Conservation (phyloP, 2,888 invertebrate genomes). For the Drosophila paucipuncta region DNA sequence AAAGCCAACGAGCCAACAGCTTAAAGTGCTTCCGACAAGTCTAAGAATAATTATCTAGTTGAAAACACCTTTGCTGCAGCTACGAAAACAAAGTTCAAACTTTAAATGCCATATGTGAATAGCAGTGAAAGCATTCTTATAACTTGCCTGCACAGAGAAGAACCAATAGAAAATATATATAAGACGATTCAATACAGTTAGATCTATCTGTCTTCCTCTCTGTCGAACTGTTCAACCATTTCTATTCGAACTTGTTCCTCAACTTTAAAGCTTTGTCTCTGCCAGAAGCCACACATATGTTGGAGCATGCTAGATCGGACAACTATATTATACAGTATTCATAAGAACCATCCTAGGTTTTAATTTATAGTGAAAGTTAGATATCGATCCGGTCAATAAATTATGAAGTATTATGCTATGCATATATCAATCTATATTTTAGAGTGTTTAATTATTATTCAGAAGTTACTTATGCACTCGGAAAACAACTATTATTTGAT, state of each 20-base stretch:
- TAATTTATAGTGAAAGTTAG: not conserved
- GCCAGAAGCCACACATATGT: too few species aligned
- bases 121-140: not conserved
- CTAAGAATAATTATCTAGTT: not conserved
- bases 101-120: not conserved
- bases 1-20: slow-evolving; percentile 35
- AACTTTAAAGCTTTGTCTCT: too few species aligned
- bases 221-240: too few species aligned
- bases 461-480: not conserved
- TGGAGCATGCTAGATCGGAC: too few species aligned
- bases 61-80: not conserved
- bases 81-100: not conserved
- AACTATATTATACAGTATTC: too few species aligned
- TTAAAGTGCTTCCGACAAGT: slow-evolving; percentile 42
- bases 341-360: not conserved
- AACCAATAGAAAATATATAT: not conserved
- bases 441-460: not conserved
- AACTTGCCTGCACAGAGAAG: not conserved
- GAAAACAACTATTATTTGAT: not conserved
- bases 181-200: too few species aligned
- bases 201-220: too few species aligned
- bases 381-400: too few species aligned
- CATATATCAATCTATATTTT: not conserved
- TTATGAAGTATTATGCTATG: too few species aligned
- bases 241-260: too few species aligned